Base-by-base conservation (phyloP, 2,797 vertebrate genomes). In the Acanthurus leucopareius region DNA sequence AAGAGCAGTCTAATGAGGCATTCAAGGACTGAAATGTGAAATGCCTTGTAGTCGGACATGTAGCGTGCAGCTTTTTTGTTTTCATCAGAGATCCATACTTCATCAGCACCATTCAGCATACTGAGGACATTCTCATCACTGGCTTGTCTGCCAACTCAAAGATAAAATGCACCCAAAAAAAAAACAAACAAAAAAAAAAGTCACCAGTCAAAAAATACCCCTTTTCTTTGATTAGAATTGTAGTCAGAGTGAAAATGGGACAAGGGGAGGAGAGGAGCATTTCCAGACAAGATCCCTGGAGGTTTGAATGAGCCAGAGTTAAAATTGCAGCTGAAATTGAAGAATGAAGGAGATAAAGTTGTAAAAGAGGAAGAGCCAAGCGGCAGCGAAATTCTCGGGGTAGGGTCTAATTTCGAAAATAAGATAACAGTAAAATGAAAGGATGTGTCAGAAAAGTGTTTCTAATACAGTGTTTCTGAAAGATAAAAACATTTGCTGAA, bases 71-170 rank as follows among this genome's bases (percentile, higher is more conserved):
- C n/a, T 32, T 60, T 68, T 80, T 45, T 53, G 38, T 44, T 45
- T 52, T 20, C 48, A 73, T 57, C 48, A 35, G 14, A 42, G 35
- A 66, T 17, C 44, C 20, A 6, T 49, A 69, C 56, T 82, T 86
- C 71, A 88, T 86, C 79, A 66, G 35, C 28, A 56, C 67, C 57
- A 68, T 90, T 82, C 66, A 83, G 69, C 40, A 78, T 53, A 77
- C 56, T 71, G 59, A 84, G 65, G 73, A 66, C 48, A 66, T 60
- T 74, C 38, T 73, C 66, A 67, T 82, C 61, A 52, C 35, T 4
- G 20, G 44, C 60, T 60, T 58, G 40, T 64, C 68, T 49, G 47
- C 49, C 62, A 73, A 62, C 52, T 53, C 45, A 48, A 54, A 48
- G 54, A 84, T 45, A 65, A 73, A 79, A 70, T 75, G 48, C 53